Percentiles rank a stretch among this genome's conserved stretches.
Conservation (phyloP, 2,113 vertebrate genomes). For the Cheirogaleus medius region DNA sequence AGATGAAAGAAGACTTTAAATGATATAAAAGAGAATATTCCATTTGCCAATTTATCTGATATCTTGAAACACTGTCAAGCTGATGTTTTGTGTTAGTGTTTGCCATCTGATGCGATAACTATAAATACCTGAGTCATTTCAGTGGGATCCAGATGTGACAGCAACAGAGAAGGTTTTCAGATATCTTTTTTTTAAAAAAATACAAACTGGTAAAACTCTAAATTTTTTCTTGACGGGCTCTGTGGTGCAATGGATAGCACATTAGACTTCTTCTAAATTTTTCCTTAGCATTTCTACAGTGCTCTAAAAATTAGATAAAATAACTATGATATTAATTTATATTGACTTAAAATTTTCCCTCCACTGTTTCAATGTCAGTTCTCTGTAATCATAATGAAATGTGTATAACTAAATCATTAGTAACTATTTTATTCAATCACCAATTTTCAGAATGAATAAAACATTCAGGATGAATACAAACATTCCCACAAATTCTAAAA, state of each 20-base stretch:
- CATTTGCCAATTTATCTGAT: background rate
- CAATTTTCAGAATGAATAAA: constrained; percentile 57
- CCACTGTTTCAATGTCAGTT: background rate
- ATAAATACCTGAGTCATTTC: background rate
- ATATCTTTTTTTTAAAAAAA: background rate
- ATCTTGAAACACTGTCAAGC: background rate
- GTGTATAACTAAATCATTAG: background rate
- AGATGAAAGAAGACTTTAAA: constrained; percentile 10
- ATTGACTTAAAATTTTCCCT: background rate
- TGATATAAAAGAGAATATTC: background rate
- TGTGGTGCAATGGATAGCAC: too few species aligned
- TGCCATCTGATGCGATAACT: background rate
- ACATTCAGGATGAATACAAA: background rate
- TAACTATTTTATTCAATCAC: constrained; percentile 36
- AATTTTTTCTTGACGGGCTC: background rate
- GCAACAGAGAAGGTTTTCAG: background rate
- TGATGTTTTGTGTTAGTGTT: background rate
- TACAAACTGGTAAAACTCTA: background rate
- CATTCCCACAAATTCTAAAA: constrained; percentile 33
- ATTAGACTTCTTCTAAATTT: background rate
- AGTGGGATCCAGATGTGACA: background rate
- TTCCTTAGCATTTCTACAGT: background rate
- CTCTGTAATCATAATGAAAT: background rate
- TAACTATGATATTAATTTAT: background rate
- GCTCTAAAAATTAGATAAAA: constrained; percentile 8